Conservation (phyloP, 2,888 invertebrate species). For the Patella depressa region DNA sequence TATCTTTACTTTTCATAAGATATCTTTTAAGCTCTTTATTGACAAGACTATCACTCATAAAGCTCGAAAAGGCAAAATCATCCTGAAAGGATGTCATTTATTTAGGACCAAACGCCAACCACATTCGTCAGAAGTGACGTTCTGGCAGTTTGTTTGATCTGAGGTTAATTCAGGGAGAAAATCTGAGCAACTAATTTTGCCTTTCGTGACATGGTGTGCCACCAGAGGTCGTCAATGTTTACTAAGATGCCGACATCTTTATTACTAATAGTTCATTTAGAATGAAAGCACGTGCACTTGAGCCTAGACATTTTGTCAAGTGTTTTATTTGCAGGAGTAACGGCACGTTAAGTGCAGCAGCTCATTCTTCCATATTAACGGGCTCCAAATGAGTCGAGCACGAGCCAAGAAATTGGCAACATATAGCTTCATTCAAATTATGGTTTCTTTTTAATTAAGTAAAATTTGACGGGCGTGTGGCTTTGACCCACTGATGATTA, state of each 20-base stretch:
- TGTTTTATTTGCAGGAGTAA: too few relatives aligned
- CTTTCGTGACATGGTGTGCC: not conserved
- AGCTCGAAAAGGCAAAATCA: too few relatives aligned
- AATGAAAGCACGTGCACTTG: not conserved
- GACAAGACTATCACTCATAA: too few relatives aligned
- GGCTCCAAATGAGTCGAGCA: not conserved
- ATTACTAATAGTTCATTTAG: conserved; percentile 10
- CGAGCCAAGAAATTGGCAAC: not conserved
- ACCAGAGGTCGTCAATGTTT: conserved; percentile 1
- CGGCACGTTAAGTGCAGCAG: too few relatives aligned
- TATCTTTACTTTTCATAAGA: too few relatives aligned
- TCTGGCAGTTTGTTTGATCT: not conserved
- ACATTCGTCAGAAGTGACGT: too few relatives aligned
- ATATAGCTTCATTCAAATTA: not conserved
- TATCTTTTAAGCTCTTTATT: too few relatives aligned
- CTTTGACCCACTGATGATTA: not conserved
- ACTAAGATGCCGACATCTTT: not conserved
- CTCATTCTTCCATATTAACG: too few relatives aligned
- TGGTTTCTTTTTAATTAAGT: not conserved
- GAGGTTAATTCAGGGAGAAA: not conserved
- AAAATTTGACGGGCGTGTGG: conserved; percentile 8
- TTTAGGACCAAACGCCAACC: too few relatives aligned
- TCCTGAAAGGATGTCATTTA: too few relatives aligned
- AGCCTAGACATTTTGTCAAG: too few relatives aligned
- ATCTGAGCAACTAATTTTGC: not conserved